These are phyloP conservation scores for Morus bassanus DNA, from an alignment of 2,797 vertebrate genomes.

Conservation along the genomic window DNA sequence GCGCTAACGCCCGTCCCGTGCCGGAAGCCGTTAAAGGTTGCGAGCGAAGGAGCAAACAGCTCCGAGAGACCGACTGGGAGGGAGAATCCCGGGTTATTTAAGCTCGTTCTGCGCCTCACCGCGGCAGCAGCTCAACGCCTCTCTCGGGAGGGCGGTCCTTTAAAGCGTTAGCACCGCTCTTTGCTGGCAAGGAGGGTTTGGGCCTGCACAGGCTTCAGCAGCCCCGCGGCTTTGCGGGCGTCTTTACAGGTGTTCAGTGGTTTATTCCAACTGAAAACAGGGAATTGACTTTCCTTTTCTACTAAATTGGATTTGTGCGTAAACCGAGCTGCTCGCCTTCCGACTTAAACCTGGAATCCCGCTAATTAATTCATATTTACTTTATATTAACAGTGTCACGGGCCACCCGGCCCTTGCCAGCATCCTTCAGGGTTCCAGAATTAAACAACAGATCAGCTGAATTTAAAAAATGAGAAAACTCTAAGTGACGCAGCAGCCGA, in stretches of 20 bases:
- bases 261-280: not conserved
- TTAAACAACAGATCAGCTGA: not conserved
- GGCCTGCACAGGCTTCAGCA: not conserved
- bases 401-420: not conserved
- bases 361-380: fast-evolving
- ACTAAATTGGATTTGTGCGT: fast-evolving
- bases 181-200: not conserved
- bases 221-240: not conserved
- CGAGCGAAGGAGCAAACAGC: not conserved
- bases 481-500: not conserved
- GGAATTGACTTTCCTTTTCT: no score
- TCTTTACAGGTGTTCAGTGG: no score
- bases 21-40: not conserved
- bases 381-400: no score
- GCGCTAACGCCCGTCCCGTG: not conserved
- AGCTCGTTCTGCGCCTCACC: no score
- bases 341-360: not conserved
- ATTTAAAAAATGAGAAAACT: not conserved
- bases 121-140: fast-evolving
- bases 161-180: not conserved
- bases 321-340: no score
- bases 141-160: no score
- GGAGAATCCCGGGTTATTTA: no score
- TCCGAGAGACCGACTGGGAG: fast-evolving
- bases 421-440: not conserved